phyloP scores from a whole-genome alignment of 2,888 invertebrate species.

The Leptinotarsa haldemani region DNA sequence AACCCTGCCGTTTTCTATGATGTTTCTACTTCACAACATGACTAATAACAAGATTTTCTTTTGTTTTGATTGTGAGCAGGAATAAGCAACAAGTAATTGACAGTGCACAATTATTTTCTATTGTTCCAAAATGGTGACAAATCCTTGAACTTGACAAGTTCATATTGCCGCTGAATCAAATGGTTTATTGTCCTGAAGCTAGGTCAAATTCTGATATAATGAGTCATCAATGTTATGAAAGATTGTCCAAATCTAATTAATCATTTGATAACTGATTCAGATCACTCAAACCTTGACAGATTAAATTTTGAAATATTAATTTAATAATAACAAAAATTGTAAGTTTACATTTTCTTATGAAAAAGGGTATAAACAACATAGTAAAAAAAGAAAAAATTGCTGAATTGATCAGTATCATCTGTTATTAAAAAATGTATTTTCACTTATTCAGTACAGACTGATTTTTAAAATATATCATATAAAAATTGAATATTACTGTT shows the following conservation, averaged over 20 bases:
- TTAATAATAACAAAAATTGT: no score
- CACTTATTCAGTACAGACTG: no score
- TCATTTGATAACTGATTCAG: background rate
- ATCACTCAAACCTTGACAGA: background rate
- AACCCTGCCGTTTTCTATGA: background rate
- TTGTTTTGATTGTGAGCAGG: background rate
- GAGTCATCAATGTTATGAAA: background rate
- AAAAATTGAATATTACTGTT: no score
- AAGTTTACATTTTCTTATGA: no score
- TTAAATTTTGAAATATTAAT: no score
- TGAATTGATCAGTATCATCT: no score
- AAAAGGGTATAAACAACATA: no score
- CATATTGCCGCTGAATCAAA: background rate
- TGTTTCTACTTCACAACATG: conserved; percentile 4
- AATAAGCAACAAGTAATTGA: background rate
- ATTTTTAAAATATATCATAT: no score
- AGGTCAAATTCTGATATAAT: background rate
- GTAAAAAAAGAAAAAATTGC: no score
- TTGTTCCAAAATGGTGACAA: background rate
- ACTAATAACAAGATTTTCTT: background rate
- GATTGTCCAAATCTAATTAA: background rate
- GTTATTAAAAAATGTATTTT: no score
- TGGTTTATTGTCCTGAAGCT: conserved; percentile 1
- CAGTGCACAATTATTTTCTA: background rate
- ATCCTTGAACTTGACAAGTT: conserved; percentile 16